These are phyloP conservation scores for Stegana nigrithorax DNA, from an alignment of 2,888 invertebrate species.

Conservation along the genomic window DNA sequence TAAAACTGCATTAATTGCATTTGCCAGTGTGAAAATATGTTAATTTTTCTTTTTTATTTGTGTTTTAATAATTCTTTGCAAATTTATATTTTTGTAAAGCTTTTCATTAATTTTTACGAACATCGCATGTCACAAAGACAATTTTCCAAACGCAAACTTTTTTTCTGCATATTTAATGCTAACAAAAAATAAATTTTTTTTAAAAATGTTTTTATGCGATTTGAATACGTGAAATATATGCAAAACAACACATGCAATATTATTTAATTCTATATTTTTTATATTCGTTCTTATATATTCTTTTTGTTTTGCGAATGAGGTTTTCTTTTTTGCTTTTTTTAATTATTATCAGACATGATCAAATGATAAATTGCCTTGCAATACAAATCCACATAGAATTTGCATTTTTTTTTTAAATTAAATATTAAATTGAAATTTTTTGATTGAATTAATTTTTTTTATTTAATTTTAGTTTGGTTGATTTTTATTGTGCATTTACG, in stretches of 20 bases:
- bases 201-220: too few species aligned
- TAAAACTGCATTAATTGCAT: constrained; percentile 44
- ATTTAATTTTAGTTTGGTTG: constrained; percentile 30
- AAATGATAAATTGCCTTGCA: not conserved
- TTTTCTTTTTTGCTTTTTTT: constrained; percentile 23
- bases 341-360: constrained; percentile 28
- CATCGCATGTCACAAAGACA: constrained; percentile 43
- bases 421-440: constrained; percentile 25
- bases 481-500: constrained; percentile 45
- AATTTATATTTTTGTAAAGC: constrained; percentile 34
- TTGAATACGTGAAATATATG: not conserved
- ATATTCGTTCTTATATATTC: not conserved
- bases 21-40: constrained; percentile 32
- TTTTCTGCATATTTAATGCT: constrained; percentile 9
- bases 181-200: constrained; percentile 1
- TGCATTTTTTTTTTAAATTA: constrained; percentile 34
- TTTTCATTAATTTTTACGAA: constrained; percentile 24
- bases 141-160: constrained; percentile 15
- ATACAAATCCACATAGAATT: not conserved
- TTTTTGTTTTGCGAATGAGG: constrained; percentile 31
- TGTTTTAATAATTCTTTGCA: constrained; percentile 1
- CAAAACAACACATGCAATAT: constrained; percentile 1
- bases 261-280: too few species aligned
- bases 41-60: constrained; percentile 22
- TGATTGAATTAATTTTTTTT: constrained; percentile 35